Evolutionary conservation across 2,888 invertebrate genomes (phyloP).

Genomic region (Choreutis nemorana): DNA sequence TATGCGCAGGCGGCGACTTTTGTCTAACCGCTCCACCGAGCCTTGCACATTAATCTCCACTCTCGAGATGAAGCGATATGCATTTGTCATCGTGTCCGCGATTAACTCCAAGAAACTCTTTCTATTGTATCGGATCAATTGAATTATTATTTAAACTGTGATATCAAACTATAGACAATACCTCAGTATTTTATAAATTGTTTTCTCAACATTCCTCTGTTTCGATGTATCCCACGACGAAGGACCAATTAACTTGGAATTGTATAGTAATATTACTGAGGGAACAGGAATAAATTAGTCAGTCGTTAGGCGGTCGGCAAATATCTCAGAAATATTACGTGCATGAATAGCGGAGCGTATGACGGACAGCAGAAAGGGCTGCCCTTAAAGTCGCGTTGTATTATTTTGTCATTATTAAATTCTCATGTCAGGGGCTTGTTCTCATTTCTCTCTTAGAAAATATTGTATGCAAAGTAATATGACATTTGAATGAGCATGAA

Average conservation of each 20-base stretch:
- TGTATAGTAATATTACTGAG: too few species aligned
- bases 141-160: constrained; percentile 41
- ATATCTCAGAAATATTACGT: constrained; percentile 58
- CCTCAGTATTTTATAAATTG: neutral
- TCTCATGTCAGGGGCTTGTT: constrained; percentile 56
- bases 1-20: constrained; percentile 51
- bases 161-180: constrained; percentile 21
- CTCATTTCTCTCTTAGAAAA: constrained; percentile 59
- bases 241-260: too few species aligned
- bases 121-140: constrained; percentile 56
- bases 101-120: constrained; percentile 53
- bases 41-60: constrained; percentile 54
- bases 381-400: constrained; percentile 61
- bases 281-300: constrained; percentile 46
- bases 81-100: constrained; percentile 61
- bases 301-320: constrained; percentile 53
- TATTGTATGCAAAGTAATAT: constrained; percentile 67
- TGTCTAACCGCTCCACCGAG: constrained; percentile 48
- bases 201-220: neutral
- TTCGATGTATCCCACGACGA: neutral
- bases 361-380: constrained; percentile 65
- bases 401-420: constrained; percentile 68
- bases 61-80: constrained; percentile 59
- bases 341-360: constrained; percentile 60
- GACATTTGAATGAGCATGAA: constrained; percentile 63